Evolutionary conservation across 1,140 invertebrate genomes (phyloP), one percentile per base, ranked within the genome.

Genomic region (Drosophila tsacasi): DNA sequence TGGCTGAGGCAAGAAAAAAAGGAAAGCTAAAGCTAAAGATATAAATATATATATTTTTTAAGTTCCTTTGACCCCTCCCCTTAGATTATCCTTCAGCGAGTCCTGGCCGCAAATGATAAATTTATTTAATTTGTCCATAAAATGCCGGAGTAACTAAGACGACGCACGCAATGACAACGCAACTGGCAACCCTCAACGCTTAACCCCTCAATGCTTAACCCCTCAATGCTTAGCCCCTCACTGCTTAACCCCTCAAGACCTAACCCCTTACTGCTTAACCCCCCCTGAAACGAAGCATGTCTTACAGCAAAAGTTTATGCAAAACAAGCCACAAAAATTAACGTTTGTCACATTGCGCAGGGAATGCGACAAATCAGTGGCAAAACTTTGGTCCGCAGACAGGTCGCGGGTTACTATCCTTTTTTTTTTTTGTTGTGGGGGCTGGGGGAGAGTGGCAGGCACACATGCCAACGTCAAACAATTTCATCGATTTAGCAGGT

Each of bases 281-380:
- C 40, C 27, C 7, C 44, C 21, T 6, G 0, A 32, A 2, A 6
- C 32, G 23, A 27, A 59, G 44, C 46, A 79, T 74, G 71, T 74
- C 71, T 74, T 74, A 73, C 68, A 74, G 58, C 79, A 77, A 83
- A 87, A 86, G 69, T 87, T 85, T 90, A 90, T 90, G 85, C 86
- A 90, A 90, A 90, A 90, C 85, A 90, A 90, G 85, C 64, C 82
- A 91, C 81, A 85, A 80, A 90, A 91, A 90, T 90, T 90, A 90
- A 90, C 85, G 85, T 90, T 90, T 90, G 85, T 90, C 85, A 90
- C 85, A 90, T 90, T 79, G 82, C 79, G 86, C 86, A 74, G 73
- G 79, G 85, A 90, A 90, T 90, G 86, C 85, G 85, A 86, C 86
- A 90, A 90, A 90, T 90, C 85, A 90, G 85, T 62, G 86, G 74